Evolutionary conservation across 2,113 vertebrate genomes (phyloP).

Genomic region (Dasyornis broadbenti): DNA sequence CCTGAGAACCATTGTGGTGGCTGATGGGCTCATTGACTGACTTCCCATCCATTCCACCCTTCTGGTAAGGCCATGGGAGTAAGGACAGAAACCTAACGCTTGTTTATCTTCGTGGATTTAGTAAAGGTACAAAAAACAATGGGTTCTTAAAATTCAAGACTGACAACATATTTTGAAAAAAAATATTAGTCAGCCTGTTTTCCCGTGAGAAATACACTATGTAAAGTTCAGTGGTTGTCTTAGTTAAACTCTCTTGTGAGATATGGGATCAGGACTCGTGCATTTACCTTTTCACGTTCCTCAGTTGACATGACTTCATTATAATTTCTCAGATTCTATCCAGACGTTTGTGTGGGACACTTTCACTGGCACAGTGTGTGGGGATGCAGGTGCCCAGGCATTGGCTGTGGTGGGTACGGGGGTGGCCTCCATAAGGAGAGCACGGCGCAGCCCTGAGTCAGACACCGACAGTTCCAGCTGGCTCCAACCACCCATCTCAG

Average conservation of each 20-base stretch:
- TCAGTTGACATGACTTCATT: neutral
- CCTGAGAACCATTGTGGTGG: neutral
- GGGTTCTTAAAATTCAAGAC: neutral
- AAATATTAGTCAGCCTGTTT: neutral
- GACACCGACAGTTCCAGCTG: neutral
- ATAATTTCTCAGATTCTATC: neutral
- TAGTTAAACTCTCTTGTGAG: neutral
- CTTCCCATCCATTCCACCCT: rapidly evolving
- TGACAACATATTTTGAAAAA: neutral
- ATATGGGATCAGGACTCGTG: neutral
- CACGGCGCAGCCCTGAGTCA: rapidly evolving
- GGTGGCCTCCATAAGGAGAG: neutral
- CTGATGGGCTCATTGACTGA: neutral
- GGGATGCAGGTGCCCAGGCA: neutral
- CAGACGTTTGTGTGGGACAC: neutral
- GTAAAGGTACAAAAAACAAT: neutral
- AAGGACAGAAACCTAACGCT: neutral
- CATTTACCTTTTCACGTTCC: rapidly evolving
- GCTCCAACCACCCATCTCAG: neutral
- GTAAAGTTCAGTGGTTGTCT: neutral
- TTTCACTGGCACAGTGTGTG: neutral
- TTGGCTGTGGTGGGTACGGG: no score
- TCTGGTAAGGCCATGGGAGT: neutral
- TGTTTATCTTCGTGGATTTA: neutral
- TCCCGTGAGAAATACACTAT: neutral